Percentiles rank a stretch among this genome's conserved stretches.
phyloP scores from a whole-genome alignment of 2,888 invertebrate species.

The Lycaena phlaeas region DNA sequence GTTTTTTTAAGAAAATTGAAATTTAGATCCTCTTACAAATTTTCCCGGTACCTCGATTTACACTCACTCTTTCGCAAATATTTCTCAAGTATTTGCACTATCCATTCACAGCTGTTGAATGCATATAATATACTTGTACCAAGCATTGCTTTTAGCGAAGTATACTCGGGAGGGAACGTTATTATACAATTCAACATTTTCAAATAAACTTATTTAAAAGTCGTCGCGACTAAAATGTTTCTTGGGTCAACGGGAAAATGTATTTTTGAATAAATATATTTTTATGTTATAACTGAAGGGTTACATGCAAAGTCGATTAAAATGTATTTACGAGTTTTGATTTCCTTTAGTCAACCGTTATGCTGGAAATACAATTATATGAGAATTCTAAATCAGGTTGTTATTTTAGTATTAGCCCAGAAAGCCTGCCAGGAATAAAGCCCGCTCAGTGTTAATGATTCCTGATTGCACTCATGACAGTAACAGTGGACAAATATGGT shows the following conservation, averaged over 20 bases:
- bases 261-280: no score
- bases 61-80: conserved; percentile 2
- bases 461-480: no score
- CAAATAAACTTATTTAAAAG: conserved; percentile 5
- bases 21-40: background rate
- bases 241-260: background rate
- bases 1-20: background rate
- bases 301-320: no score
- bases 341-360: no score
- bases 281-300: no score
- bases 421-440: no score
- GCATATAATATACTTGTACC: conserved; percentile 4
- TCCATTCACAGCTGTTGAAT: conserved; percentile 6
- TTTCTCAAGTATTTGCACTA: conserved; percentile 7
- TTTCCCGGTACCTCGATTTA: conserved; percentile 1
- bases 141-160: conserved; percentile 7
- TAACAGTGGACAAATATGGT: no score
- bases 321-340: no score
- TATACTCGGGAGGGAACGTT: conserved; percentile 3
- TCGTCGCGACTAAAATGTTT: background rate
- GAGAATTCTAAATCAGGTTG: no score
- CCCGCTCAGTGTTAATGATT: no score
- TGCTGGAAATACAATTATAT: no score
- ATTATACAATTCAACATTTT: conserved; percentile 5
- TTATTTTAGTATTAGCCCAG: no score